Evolutionary conservation across 2,113 vertebrate species (phyloP).

Genomic region (Nyctereutes procyonoides): DNA sequence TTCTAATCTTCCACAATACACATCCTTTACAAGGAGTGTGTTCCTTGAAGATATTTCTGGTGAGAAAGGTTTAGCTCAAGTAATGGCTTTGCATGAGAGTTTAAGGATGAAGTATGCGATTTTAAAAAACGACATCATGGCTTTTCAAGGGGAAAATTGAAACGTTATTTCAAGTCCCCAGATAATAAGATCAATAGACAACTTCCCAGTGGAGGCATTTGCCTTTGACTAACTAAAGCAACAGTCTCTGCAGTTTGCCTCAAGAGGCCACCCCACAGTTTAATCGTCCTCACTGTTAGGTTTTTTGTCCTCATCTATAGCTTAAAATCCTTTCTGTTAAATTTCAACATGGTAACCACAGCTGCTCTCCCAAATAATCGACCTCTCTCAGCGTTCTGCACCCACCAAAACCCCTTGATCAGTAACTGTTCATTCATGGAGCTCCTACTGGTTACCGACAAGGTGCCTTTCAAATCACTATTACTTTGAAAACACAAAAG

Average conservation of each 20-base stretch:
- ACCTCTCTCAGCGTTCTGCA: not conserved
- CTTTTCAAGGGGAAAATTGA: constrained; percentile 68
- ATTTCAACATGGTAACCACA: constrained; percentile 43
- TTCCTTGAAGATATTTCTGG: constrained; percentile 12
- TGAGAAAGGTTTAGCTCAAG: constrained; percentile 6
- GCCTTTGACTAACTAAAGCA: constrained; percentile 60
- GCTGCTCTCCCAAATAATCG: not conserved
- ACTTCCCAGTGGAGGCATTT: constrained; percentile 67
- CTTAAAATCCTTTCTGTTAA: constrained; percentile 33
- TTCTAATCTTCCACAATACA: not conserved
- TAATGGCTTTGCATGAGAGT: constrained; percentile 9
- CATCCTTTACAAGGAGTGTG: not conserved
- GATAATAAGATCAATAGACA: constrained; percentile 74
- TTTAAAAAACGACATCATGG: constrained; percentile 53
- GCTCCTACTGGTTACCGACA: too few species aligned
- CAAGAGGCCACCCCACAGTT: constrained; percentile 15
- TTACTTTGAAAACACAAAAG: constrained; percentile 35
- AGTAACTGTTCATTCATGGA: not conserved
- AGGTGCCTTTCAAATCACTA: constrained; percentile 45
- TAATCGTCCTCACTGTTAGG: constrained; percentile 3
- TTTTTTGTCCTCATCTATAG: constrained; percentile 60
- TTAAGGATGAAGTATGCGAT: constrained; percentile 57
- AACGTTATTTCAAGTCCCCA: constrained; percentile 67
- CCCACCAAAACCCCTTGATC: not conserved
- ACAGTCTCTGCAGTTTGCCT: constrained; percentile 39